A percentile compares a stretch with the other conserved stretches of the same genome.
Conservation (phyloP, 2,797 vertebrate genomes). For the Florisuga fusca region DNA sequence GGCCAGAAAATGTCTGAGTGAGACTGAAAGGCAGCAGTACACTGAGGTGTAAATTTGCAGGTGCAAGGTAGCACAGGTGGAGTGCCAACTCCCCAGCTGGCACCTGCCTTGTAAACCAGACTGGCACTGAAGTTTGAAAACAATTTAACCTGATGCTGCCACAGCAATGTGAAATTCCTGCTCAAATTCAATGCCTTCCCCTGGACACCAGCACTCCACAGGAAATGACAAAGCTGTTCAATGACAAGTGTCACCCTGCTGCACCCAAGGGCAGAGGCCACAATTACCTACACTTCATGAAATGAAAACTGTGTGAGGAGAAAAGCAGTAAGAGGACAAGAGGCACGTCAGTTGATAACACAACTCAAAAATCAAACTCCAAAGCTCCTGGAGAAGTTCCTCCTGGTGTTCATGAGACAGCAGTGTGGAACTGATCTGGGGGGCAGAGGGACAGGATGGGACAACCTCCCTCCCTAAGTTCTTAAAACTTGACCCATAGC, state of each 20-base stretch:
- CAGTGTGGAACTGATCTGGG: background rate
- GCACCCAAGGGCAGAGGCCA: background rate
- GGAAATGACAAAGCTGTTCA: background rate
- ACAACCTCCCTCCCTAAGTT: background rate
- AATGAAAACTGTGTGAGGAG: background rate
- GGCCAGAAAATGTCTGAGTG: fast-evolving
- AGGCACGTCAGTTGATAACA: fast-evolving
- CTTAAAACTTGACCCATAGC: background rate
- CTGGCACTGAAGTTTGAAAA: background rate
- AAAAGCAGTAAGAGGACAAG: background rate
- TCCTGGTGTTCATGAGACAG: background rate
- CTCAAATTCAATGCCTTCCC: background rate
- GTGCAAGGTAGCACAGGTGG: background rate
- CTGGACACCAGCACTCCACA: background rate
- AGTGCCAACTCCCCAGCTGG: background rate
- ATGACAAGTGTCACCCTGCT: background rate
- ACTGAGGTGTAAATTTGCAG: background rate
- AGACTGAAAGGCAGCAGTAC: background rate
- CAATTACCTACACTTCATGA: background rate
- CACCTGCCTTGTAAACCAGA: background rate
- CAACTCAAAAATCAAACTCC: background rate
- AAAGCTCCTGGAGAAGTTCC: background rate
- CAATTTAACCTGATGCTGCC: background rate
- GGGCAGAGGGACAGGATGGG: background rate
- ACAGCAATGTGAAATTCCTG: background rate